Conservation (phyloP, 2,888 invertebrate species). For the Prosapia bicincta region DNA sequence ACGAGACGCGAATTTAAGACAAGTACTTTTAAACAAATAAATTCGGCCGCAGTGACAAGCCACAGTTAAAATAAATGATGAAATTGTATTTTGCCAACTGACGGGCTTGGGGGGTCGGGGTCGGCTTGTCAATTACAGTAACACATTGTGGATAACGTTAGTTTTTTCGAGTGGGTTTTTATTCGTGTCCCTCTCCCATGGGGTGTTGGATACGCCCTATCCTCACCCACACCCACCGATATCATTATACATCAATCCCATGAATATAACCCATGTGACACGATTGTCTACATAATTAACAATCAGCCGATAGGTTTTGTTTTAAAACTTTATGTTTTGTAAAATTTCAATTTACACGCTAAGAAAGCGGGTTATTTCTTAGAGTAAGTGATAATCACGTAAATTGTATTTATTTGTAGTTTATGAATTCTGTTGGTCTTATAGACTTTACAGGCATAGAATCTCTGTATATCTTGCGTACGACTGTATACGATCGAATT, state of each 20-base stretch:
- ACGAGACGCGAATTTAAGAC: not conserved
- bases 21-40: not conserved
- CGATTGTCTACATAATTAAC: constrained; percentile 14
- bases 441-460: no score
- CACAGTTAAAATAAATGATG: constrained; percentile 2
- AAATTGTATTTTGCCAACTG: not conserved
- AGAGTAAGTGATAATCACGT: no score
- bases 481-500: no score
- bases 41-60: not conserved
- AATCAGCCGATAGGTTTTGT: not conserved
- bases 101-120: no score
- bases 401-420: no score
- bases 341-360: no score
- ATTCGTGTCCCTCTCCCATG: not conserved
- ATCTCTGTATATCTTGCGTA: no score
- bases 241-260: constrained; percentile 14
- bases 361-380: no score
- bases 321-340: no score
- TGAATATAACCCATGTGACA: not conserved
- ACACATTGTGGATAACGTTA: not conserved
- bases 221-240: not conserved
- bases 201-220: not conserved
- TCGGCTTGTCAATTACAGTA: not conserved
- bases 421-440: no score
- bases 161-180: constrained; percentile 2